Base-by-base conservation (phyloP, 2,797 vertebrate genomes). In the Argya squamiceps region DNA sequence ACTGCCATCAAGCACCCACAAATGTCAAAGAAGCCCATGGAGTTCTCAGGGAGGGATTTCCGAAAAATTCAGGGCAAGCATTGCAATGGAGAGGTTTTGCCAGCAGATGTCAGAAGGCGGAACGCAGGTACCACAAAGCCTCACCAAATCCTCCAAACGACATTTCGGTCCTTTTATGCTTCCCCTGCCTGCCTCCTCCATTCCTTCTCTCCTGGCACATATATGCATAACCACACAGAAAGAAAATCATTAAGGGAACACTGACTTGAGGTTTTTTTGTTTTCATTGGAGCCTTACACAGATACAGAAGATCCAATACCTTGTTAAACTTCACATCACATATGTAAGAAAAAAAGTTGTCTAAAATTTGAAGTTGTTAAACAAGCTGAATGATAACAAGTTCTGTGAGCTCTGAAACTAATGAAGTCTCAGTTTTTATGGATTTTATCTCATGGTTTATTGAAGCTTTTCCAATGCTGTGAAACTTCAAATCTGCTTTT, bases 91-190 rank as follows among this genome's bases (percentile, higher is more conserved):
- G 73, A 56, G 34, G 46, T 76, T 90, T 88, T 88, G 76, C 96
- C 96, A 86, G 91, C 86, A 96, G 96, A 79, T 97, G 96, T 94
- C 94, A 96, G 94, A 79, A 91, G 62, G 39, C 47, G 78, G 79
- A 88, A 64, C 0, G 4, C 26, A 41, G 46, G 13, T 13, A 73
- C 32, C 9, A 17, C 32, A 23, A 4, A 0, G 0, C 39, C 21
- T 50, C 46, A 46, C 11, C 39, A 73, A 64, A 65, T 36, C 43
- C 32, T 63, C 41, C 10, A 56, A 86, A 44, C 29, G 20, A 37
- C 22, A 3, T 64, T 71, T 77, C 10, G 2, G 15, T 41, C 27
- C 47, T 47, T 63, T 37, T 30, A 43, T 18, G 27, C 29, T 77
- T 74, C 14, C 26, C 17, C 8, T 79, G 81, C 22, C 6, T 75